Conservation (phyloP, 2,797 vertebrate genomes). For the Parauchenoglanis punctatus region DNA sequence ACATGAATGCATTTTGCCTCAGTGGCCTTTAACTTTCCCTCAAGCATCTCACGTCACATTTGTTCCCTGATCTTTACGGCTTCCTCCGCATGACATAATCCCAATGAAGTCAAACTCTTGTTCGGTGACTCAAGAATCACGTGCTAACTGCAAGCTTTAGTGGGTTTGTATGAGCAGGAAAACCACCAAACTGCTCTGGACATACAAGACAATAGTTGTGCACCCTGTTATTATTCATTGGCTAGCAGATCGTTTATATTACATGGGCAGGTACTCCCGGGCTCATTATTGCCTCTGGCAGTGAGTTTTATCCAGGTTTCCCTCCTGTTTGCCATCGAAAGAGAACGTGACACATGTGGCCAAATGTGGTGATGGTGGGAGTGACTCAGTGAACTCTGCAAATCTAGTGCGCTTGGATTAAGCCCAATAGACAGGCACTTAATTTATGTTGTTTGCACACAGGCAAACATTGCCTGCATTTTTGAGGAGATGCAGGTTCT, state of each 20-base stretch:
- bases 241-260: background rate
- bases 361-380: slow-evolving; percentile 75
- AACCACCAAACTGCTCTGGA: background rate
- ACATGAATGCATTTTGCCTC: background rate
- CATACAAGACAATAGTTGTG: background rate
- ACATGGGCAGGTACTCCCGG: background rate
- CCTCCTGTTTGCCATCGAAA: slow-evolving; percentile 63
- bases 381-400: slow-evolving; percentile 62
- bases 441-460: slow-evolving; percentile 76
- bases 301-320: slow-evolving; percentile 41
- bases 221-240: background rate
- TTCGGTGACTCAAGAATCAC: background rate
- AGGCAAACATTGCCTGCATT: slow-evolving; percentile 60
- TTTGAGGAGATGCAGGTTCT: slow-evolving; percentile 66
- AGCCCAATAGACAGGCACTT: slow-evolving; percentile 53
- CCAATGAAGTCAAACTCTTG: background rate
- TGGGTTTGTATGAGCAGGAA: background rate
- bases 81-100: background rate
- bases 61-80: background rate
- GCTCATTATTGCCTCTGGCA: slow-evolving; percentile 10
- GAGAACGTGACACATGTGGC: slow-evolving; percentile 61
- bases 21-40: background rate
- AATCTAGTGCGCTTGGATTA: slow-evolving; percentile 60
- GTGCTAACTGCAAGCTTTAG: background rate
- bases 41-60: background rate